phyloP scores from a whole-genome alignment of 2,888 invertebrate species.

The Tinea trinotella region DNA sequence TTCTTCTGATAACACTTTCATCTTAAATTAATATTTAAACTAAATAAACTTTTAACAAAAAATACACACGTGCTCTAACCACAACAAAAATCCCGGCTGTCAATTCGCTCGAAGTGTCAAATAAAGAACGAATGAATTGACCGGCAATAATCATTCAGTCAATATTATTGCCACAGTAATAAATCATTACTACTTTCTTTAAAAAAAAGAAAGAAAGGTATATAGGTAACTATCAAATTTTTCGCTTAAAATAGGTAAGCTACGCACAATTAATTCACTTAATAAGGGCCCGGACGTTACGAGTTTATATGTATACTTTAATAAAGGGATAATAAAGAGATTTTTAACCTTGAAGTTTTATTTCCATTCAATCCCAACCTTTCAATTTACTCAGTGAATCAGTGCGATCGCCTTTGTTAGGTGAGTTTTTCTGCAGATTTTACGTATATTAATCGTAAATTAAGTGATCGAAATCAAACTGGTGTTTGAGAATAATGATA shows the following conservation, averaged over 20 bases:
- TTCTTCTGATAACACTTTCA: conserved; percentile 92
- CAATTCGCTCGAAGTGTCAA: not conserved
- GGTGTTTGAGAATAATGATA: not conserved
- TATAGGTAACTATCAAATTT: too few species aligned
- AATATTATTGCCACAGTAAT: not conserved
- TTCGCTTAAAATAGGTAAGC: too few species aligned
- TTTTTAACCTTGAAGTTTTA: not conserved
- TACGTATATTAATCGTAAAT: not conserved
- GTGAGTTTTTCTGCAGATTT: not conserved
- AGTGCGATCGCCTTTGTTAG: conserved; percentile 1
- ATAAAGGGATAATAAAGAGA: too few species aligned
- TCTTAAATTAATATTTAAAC: conserved; percentile 42
- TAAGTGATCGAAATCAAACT: not conserved
- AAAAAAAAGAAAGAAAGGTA: too few species aligned
- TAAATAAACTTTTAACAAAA: not conserved
- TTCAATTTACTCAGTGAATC: not conserved
- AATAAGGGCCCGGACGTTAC: too few species aligned
- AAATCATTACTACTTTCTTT: too few species aligned
- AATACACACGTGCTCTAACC: conserved; percentile 4
- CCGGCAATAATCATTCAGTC: too few species aligned
- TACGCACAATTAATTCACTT: too few species aligned
- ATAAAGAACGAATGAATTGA: not conserved
- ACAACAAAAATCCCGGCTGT: conserved; percentile 7
- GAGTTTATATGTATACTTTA: too few species aligned
- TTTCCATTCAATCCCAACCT: conserved; percentile 3